Evolutionary conservation across 2,113 vertebrate species (phyloP).

Genomic region (Ginglymostoma cirratum): DNA sequence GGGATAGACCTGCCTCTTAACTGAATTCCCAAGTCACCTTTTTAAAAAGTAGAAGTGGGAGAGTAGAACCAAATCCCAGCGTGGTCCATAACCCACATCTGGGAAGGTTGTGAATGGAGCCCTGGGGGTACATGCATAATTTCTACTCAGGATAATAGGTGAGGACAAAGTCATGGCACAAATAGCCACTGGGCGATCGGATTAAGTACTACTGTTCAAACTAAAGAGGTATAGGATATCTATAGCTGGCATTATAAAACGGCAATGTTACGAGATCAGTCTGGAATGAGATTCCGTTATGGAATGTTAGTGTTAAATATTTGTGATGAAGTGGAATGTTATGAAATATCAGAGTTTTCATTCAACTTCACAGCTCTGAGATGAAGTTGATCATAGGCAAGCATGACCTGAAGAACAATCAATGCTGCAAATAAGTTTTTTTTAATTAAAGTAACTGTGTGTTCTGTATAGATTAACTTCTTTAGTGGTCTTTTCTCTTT

Average conservation of each 20-base stretch:
- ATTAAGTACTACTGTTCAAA: neutral
- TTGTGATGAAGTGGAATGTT: conserved; percentile 6
- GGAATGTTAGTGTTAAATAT: conserved; percentile 29
- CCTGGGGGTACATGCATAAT: neutral
- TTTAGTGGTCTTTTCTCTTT: conserved; percentile 24
- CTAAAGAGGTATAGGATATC: neutral
- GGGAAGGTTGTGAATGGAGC: neutral
- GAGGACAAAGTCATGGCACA: neutral
- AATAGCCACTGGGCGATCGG: neutral
- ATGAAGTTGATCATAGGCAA: neutral
- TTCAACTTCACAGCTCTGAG: neutral
- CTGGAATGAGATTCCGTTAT: neutral
- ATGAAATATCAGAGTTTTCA: conserved; percentile 17
- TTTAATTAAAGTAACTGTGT: neutral
- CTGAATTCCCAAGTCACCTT: neutral
- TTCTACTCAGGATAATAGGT: neutral
- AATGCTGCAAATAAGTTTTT: conserved; percentile 16
- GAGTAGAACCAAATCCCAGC: neutral
- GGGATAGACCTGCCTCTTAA: neutral
- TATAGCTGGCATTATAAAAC: neutral
- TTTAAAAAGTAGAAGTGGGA: neutral
- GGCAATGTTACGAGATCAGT: neutral
- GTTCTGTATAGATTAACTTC: conserved; percentile 14
- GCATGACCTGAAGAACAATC: neutral
- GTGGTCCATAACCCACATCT: neutral